A percentile compares a stretch with the other conserved stretches of the same genome.
These are phyloP conservation scores for Nomada ferruginata DNA, from an alignment of 2,888 invertebrate species.

Conservation along the genomic window DNA sequence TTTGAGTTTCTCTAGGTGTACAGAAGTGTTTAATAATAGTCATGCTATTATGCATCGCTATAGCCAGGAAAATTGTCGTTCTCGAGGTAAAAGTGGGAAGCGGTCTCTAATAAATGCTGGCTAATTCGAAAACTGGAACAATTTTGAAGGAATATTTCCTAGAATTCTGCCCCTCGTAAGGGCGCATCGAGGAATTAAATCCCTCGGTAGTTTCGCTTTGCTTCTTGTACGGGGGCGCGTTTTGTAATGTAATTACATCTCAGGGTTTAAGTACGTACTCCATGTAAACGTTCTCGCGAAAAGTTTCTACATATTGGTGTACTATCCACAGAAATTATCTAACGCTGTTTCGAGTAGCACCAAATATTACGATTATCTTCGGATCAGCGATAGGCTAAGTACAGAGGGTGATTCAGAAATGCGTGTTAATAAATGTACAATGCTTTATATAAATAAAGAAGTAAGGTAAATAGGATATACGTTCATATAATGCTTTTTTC, in stretches of 20 bases:
- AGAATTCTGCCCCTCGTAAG: not conserved
- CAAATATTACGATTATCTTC: no score
- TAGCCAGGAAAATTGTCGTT: not conserved
- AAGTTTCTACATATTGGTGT: not conserved
- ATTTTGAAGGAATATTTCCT: not conserved
- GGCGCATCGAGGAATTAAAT: conserved; percentile 17
- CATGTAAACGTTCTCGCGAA: not conserved
- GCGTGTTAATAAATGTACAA: no score
- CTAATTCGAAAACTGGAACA: not conserved
- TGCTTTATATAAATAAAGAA: no score
- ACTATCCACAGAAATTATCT: not conserved
- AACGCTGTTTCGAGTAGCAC: not conserved
- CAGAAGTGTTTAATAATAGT: no score
- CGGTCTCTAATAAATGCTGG: not conserved
- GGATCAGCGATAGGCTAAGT: no score
- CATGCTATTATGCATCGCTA: no score
- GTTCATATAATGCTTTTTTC: no score
- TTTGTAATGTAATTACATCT: conserved; percentile 13
- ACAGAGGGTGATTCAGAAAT: no score
- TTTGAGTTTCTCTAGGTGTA: no score
- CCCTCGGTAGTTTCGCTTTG: not conserved
- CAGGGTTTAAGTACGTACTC: not conserved
- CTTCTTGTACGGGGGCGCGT: not conserved
- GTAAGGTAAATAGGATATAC: no score
- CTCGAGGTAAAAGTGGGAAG: not conserved